phyloP scores from a whole-genome alignment of 2,888 invertebrate species.

The Mythimna pallens region DNA sequence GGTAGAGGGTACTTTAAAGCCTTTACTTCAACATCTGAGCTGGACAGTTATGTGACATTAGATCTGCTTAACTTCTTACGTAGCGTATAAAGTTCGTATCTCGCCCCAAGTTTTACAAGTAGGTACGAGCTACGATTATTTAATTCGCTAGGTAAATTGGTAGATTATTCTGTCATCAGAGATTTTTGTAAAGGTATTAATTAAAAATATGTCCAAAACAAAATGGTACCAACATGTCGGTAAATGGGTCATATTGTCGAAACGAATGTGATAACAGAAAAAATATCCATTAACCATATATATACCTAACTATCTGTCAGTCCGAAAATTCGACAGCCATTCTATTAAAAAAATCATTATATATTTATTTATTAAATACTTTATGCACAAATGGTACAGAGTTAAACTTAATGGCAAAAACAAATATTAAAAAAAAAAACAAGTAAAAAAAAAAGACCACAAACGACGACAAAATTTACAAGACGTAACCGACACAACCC shows the following conservation, averaged over 20 bases:
- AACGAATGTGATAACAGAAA: no score
- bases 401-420: neutral
- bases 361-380: no score
- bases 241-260: no score
- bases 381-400: no score
- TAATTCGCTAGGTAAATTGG: neutral
- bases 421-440: neutral
- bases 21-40: slow-evolving; percentile 18
- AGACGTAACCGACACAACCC: slow-evolving; percentile 3
- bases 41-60: slow-evolving; percentile 26
- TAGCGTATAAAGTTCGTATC: neutral
- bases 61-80: slow-evolving; percentile 17
- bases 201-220: no score
- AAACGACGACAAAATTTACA: neutral
- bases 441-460: no score
- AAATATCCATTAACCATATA: no score
- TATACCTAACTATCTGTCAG: no score
- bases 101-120: neutral
- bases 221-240: no score
- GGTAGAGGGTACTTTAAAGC: neutral
- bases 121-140: neutral
- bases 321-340: neutral
- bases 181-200: neutral
- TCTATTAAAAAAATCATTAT: neutral
- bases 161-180: neutral